phyloP scores from a whole-genome alignment of 1,140 invertebrate genomes.

The Drosophila parvula region DNA sequence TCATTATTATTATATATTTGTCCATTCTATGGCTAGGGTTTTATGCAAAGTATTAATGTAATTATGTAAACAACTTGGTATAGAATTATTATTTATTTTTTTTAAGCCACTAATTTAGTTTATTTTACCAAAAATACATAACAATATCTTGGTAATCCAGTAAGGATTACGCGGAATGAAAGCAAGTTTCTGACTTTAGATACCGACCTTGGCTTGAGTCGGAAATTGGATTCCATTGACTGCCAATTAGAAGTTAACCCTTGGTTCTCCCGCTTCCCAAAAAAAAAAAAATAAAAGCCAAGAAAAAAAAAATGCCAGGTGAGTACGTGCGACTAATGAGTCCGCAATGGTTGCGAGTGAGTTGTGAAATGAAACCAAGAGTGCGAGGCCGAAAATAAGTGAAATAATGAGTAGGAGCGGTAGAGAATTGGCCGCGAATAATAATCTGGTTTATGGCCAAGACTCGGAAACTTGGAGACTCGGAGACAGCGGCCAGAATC shows the following conservation, averaged over 20 bases:
- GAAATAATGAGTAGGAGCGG: conserved; percentile 34
- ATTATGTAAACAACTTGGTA: no score
- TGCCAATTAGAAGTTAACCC: conserved; percentile 40
- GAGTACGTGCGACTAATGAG: conserved; percentile 64
- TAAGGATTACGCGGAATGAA: not conserved
- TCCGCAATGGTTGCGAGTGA: not conserved
- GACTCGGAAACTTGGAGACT: conserved; percentile 8
- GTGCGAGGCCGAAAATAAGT: conserved; percentile 63
- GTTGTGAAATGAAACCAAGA: conserved; percentile 74
- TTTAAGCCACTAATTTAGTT: not conserved
- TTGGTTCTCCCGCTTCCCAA: conserved; percentile 16
- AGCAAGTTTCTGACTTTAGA: not conserved
- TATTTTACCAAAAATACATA: not conserved
- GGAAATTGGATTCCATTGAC: conserved; percentile 16
- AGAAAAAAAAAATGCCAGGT: conserved; percentile 15
- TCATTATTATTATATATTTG: no score
- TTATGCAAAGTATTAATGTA: no score
- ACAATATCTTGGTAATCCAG: not conserved
- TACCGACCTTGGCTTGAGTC: conserved; percentile 18
- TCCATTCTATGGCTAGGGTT: no score
- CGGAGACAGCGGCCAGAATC: conserved; percentile 56
- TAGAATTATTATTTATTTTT: not conserved
- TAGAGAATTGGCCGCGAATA: conserved; percentile 65
- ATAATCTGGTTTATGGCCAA: conserved; percentile 70
- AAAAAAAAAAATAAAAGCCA: conserved; percentile 21